These are phyloP conservation scores for Sipha maydis DNA, from an alignment of 2,888 invertebrate species.

Conservation along the genomic window DNA sequence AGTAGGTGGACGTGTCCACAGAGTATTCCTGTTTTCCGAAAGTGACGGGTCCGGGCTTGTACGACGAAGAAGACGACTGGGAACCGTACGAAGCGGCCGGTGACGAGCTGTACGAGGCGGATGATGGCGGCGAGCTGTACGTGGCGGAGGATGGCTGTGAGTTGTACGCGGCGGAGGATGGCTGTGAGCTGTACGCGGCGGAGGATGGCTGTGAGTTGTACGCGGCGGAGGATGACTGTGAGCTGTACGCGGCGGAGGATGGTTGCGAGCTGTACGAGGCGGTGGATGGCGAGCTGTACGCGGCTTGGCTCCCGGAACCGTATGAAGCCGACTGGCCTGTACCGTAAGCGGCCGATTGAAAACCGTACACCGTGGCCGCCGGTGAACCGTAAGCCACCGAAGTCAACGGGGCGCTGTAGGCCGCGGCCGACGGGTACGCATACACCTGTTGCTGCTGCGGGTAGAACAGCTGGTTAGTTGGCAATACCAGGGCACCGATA, in stretches of 20 bases:
- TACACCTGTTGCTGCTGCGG: constrained; percentile 38
- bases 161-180: constrained; percentile 1
- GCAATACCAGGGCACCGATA: constrained; percentile 26
- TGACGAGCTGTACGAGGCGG: neutral
- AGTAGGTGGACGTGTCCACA: neutral
- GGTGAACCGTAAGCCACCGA: constrained; percentile 25
- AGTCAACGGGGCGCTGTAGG: constrained; percentile 1
- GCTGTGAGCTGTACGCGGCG: neutral
- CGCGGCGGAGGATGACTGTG: constrained; percentile 6
- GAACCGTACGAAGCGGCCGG: constrained; percentile 8
- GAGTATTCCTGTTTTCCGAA: constrained; percentile 30
- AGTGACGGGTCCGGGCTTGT: constrained; percentile 53
- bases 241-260: neutral
- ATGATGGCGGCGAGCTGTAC: constrained; percentile 8
- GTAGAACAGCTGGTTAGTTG: constrained; percentile 43
- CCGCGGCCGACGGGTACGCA: constrained; percentile 23
- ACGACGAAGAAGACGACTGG: constrained; percentile 18
- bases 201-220: constrained; percentile 31
- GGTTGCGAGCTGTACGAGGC: neutral
- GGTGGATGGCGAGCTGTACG: constrained; percentile 6
- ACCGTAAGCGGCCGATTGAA: constrained; percentile 18
- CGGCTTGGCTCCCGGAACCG: neutral
- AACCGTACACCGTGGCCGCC: constrained; percentile 16
- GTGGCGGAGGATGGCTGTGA: constrained; percentile 26
- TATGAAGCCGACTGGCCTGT: neutral